Conservation (phyloP, 2,113 vertebrate species). For the Antigone vipio region DNA sequence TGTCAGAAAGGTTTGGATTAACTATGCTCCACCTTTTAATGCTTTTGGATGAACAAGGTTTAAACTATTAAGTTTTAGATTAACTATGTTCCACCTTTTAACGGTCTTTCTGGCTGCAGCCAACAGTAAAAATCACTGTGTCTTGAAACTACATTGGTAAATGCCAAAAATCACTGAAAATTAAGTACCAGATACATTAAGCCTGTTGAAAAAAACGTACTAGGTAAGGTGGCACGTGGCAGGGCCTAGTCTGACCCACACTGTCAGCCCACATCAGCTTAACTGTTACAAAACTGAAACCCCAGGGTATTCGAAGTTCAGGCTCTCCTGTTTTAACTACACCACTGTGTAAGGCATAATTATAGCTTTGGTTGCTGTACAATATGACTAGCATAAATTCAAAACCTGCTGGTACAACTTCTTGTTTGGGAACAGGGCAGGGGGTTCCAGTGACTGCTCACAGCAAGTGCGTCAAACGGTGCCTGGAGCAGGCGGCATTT, state of each 20-base stretch:
- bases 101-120: background rate
- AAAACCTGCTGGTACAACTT: background rate
- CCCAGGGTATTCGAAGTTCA: background rate
- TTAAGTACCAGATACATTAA: background rate
- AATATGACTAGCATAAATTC: accelerated
- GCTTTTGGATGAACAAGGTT: background rate
- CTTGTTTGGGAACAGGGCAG: background rate
- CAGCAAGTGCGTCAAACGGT: background rate
- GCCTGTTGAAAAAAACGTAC: background rate
- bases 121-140: background rate
- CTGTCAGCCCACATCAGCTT: background rate
- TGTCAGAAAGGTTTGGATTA: background rate
- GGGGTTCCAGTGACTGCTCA: background rate
- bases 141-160: background rate
- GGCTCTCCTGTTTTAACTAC: background rate
- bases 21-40: background rate
- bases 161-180: background rate
- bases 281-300: background rate
- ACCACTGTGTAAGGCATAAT: background rate
- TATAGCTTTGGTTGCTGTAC: accelerated
- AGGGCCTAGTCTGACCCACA: background rate
- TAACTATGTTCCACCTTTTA: background rate
- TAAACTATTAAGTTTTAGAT: background rate
- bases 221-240: too few relatives aligned
- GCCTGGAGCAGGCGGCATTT: background rate